Percentiles rank a stretch among this genome's conserved stretches.
Evolutionary conservation across 2,888 invertebrate genomes (phyloP).

Genomic region (Hypomecis atomaria): DNA sequence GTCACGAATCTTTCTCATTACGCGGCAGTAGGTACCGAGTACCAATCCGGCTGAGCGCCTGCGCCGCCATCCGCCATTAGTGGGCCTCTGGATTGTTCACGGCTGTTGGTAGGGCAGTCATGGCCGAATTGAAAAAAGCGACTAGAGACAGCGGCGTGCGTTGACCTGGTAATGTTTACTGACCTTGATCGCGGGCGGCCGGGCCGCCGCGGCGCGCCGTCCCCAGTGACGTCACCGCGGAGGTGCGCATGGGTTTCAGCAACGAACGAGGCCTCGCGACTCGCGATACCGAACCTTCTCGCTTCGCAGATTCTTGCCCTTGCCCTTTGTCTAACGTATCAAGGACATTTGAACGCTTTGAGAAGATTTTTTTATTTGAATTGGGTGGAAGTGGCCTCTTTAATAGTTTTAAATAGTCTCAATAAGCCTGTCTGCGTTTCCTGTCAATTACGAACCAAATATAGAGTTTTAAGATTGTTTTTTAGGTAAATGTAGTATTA

Average conservation of each 20-base stretch:
- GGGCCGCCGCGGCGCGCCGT: constrained; percentile 44
- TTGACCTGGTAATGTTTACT: constrained; percentile 83
- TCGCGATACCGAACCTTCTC: constrained; percentile 9
- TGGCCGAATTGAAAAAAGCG: constrained; percentile 65
- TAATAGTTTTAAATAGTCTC: too few species aligned
- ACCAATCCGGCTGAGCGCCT: constrained; percentile 13
- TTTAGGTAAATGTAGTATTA: too few species aligned
- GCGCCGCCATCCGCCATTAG: constrained; percentile 43
- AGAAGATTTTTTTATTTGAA: too few species aligned
- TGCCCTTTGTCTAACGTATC: constrained; percentile 1
- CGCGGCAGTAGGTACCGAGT: constrained; percentile 19
- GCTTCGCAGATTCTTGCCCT: constrained; percentile 22
- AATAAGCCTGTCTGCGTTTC: too few species aligned
- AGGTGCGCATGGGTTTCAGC: constrained; percentile 82
- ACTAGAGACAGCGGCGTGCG: constrained; percentile 75
- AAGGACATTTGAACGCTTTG: neutral
- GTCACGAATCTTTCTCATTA: constrained; percentile 38
- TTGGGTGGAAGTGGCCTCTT: too few species aligned
- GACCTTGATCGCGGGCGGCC: constrained; percentile 74
- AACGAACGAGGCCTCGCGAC: constrained; percentile 49
- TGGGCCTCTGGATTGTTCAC: constrained; percentile 60
- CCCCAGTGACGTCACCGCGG: constrained; percentile 76
- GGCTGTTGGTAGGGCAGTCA: constrained; percentile 67
- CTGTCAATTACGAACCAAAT: too few species aligned
- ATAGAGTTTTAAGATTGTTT: too few species aligned